Evolutionary conservation across 2,888 invertebrate species (phyloP), one percentile per base, ranked within the genome.

Genomic region (Alloplasta piceator): DNA sequence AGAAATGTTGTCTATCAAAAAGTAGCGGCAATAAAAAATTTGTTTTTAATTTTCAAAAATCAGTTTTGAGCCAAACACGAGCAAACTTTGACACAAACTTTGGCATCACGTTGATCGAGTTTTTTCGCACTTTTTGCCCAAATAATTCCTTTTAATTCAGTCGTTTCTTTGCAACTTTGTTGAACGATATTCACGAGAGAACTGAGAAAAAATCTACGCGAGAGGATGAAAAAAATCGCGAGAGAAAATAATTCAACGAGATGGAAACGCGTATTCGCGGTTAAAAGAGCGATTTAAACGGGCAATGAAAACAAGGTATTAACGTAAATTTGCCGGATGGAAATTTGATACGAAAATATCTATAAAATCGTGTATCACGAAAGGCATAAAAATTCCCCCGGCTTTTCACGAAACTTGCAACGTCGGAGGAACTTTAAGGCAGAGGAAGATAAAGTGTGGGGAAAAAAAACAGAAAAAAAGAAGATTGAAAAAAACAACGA

Each of bases 101-200:
- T n/a, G n/a, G n/a, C n/a, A n/a, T n/a, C n/a, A n/a, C n/a, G n/a
- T n/a, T n/a, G n/a, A n/a, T n/a, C n/a, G n/a, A n/a, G n/a, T n/a
- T n/a, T n/a, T n/a, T n/a, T n/a, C n/a, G n/a, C n/a, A n/a, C n/a
- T n/a, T n/a, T n/a, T n/a, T n/a, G n/a, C n/a, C n/a, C n/a, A n/a
- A n/a, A n/a, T n/a, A n/a, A n/a, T n/a, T n/a, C n/a, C n/a, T n/a
- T n/a, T n/a, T n/a, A n/a, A n/a, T n/a, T n/a, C n/a, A n/a, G n/a
- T n/a, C n/a, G n/a, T n/a, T n/a, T n/a, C n/a, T n/a, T n/a, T n/a
- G 64, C 67, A 75, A 75, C 66, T 82, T 71, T 78, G 78, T 82
- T 78, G 67, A 48, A 70, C 38, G 46, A 74, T 82, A 4, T 75
- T 70, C 58, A 56, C 73, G 60, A 10, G 73, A 66, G 9, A 43